Evolutionary conservation across 1,140 invertebrate species (phyloP).

Genomic region (Schlechtendalia chinensis): DNA sequence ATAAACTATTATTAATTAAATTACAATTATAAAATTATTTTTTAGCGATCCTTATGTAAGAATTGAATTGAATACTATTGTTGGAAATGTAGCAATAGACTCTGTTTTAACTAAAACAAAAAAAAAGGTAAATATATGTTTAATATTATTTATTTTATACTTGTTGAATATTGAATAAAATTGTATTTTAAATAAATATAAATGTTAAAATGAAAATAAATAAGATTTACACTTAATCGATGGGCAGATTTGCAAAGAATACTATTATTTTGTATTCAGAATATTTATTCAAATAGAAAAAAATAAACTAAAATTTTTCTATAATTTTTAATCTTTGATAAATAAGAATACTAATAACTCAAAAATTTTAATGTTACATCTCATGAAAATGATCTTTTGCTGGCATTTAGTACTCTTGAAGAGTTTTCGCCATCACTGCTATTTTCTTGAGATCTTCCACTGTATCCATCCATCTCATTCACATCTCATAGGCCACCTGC

Average conservation of each 20-base stretch:
- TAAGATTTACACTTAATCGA: background rate
- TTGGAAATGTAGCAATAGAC: conserved; percentile 82
- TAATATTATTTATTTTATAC: conserved; percentile 1
- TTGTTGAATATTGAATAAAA: background rate
- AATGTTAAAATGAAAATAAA: background rate
- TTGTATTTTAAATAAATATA: background rate
- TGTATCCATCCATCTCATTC: too few species aligned
- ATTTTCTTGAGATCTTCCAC: too few species aligned
- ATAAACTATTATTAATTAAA: background rate
- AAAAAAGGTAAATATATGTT: conserved; percentile 73
- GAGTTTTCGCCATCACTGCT: too few species aligned
- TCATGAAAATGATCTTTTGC: too few species aligned
- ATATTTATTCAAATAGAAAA: too few species aligned
- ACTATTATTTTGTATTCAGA: too few species aligned
- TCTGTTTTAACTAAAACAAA: conserved; percentile 92
- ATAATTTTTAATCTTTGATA: too few species aligned
- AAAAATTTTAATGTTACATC: too few species aligned
- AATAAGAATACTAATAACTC: too few species aligned
- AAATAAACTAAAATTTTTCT: too few species aligned
- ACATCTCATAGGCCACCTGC: too few species aligned
- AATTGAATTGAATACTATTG: conserved; percentile 82
- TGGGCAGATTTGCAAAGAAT: background rate
- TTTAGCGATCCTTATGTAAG: conserved; percentile 93
- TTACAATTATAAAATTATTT: conserved; percentile 52
- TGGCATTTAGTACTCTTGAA: too few species aligned